These are phyloP conservation scores for Palythoa grandiflora DNA, from an alignment of 92 coral and sea anemone species.

Conservation along the genomic window DNA sequence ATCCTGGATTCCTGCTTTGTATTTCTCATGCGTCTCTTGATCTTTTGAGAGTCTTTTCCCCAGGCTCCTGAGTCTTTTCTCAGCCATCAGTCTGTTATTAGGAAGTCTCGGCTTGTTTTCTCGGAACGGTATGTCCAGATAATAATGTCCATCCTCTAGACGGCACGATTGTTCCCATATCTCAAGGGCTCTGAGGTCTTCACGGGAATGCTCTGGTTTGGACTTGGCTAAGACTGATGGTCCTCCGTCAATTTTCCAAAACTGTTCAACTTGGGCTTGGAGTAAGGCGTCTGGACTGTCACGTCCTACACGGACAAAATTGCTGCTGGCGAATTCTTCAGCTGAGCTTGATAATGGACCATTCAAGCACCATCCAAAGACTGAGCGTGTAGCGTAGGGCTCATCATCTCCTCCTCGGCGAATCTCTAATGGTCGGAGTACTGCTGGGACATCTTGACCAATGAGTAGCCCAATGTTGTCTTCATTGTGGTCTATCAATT, in stretches of 20 bases:
- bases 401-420: conserved; percentile 43
- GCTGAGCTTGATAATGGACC: conserved; percentile 41
- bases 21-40: conserved; percentile 42
- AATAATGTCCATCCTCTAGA: not conserved
- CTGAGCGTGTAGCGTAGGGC: conserved; percentile 52
- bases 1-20: conserved; percentile 54
- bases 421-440: conserved; percentile 38
- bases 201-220: conserved; percentile 39
- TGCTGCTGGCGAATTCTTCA: conserved; percentile 36
- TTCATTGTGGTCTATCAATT: not conserved
- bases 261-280: conserved; percentile 21
- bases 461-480: conserved; percentile 35
- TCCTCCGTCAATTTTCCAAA: conserved; percentile 47
- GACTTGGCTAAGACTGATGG: conserved; percentile 34
- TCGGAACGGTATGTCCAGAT: too few relatives aligned
- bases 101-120: too few relatives aligned
- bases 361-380: conserved; percentile 44
- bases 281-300: too few relatives aligned
- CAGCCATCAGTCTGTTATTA: too few relatives aligned
- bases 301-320: not conserved
- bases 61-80: not conserved
- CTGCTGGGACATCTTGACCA: conserved; percentile 57
- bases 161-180: conserved; percentile 49
- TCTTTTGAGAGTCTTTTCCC: conserved; percentile 40
- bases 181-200: conserved; percentile 55